phyloP scores from a whole-genome alignment of 2,113 vertebrate genomes.

The Varanus salvator region DNA sequence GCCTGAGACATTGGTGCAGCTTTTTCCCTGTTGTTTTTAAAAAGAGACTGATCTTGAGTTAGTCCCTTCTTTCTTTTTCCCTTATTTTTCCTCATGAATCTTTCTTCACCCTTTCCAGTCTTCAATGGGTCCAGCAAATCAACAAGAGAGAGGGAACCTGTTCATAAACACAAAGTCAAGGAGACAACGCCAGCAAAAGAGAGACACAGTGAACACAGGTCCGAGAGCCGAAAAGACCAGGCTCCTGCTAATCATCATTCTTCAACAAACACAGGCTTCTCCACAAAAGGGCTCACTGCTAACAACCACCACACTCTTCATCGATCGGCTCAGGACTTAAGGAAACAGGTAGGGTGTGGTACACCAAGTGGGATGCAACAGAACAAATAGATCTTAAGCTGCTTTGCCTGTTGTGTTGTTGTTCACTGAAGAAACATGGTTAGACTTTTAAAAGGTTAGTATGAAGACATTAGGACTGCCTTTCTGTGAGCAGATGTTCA shows the following conservation, averaged over 20 bases:
- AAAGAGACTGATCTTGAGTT: neutral
- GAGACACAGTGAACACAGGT: conserved; percentile 84
- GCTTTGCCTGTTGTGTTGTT: neutral
- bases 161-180: conserved; percentile 85
- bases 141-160: conserved; percentile 81
- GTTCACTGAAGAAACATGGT: rapidly evolving
- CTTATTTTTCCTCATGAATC: neutral
- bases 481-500: neutral
- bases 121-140: conserved; percentile 92
- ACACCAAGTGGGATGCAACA: neutral
- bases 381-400: conserved; percentile 15
- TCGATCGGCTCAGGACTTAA: conserved; percentile 92
- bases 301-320: conserved; percentile 85
- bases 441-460: neutral
- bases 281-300: conserved; percentile 79
- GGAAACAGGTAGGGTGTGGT: conserved; percentile 87
- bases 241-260: conserved; percentile 73
- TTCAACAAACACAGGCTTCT: conserved; percentile 79
- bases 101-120: conserved; percentile 74
- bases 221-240: conserved; percentile 86
- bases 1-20: neutral
- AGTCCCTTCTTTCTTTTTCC: neutral
- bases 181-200: conserved; percentile 89
- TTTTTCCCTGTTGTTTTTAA: neutral
- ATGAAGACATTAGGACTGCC: conserved; percentile 1